A percentile compares a stretch with the other conserved stretches of the same genome.
These are phyloP conservation scores for Neogobius melanostomus DNA, from an alignment of 2,113 vertebrate species.

Conservation along the genomic window DNA sequence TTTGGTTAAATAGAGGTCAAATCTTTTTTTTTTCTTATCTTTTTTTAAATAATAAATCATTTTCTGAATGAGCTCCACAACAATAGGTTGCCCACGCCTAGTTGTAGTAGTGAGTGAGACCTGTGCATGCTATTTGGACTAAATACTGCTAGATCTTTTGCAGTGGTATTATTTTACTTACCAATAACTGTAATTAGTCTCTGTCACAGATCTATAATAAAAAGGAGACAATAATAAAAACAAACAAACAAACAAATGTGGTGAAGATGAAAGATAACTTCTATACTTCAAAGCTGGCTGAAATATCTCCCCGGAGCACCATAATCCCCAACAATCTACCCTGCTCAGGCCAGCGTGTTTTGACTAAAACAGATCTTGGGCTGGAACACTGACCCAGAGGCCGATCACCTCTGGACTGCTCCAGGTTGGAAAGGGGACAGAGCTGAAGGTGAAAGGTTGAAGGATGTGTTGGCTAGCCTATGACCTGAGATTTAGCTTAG, in stretches of 20 bases:
- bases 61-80: too few species aligned
- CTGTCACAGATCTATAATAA: too few species aligned
- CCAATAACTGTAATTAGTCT: too few species aligned
- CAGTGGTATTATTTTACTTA: too few species aligned
- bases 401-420: constrained; percentile 39
- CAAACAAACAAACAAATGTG: constrained; percentile 37
- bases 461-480: constrained; percentile 56
- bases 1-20: too few species aligned
- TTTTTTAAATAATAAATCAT: too few species aligned
- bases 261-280: constrained; percentile 44
- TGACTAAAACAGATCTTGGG: constrained; percentile 60
- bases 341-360: constrained; percentile 56
- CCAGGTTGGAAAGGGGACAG: constrained; percentile 59
- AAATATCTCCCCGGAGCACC: constrained; percentile 18
- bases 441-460: constrained; percentile 54
- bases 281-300: constrained; percentile 57
- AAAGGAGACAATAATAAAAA: constrained; percentile 27
- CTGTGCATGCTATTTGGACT: too few species aligned
- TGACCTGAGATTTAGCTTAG: constrained; percentile 64
- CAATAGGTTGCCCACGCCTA: too few species aligned
- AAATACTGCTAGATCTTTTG: too few species aligned
- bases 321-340: constrained; percentile 42
- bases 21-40: too few species aligned
- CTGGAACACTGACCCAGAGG: constrained; percentile 49
- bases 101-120: too few species aligned